A percentile compares a stretch with the other conserved stretches of the same genome.
These are phyloP conservation scores for Hybos culiciformis DNA, from an alignment of 2,888 invertebrate species.

Conservation along the genomic window DNA sequence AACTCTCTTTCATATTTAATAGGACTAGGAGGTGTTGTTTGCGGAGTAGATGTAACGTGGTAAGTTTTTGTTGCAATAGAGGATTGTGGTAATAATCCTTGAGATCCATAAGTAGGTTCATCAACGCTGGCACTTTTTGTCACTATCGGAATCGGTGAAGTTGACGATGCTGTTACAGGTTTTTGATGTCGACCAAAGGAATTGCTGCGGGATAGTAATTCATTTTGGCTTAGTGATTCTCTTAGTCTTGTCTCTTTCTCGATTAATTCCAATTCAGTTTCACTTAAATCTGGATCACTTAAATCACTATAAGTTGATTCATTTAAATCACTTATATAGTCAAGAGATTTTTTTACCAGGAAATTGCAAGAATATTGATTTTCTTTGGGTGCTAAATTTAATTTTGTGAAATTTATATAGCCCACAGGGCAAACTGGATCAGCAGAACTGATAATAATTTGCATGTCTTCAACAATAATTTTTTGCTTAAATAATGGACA, in stretches of 20 bases:
- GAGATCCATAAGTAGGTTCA: slow-evolving; percentile 22
- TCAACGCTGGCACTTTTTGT: slow-evolving; percentile 36
- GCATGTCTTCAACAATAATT: slow-evolving; percentile 72
- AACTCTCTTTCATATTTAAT: slow-evolving; percentile 43
- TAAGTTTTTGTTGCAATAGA: not conserved
- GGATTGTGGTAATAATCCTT: not conserved
- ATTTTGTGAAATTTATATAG: slow-evolving; percentile 74
- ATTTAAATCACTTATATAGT: slow-evolving; percentile 47
- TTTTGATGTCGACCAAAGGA: slow-evolving; percentile 33
- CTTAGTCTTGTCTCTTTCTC: slow-evolving; percentile 37
- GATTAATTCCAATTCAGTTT: slow-evolving; percentile 46
- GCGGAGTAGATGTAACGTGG: slow-evolving; percentile 7
- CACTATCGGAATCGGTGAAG: slow-evolving; percentile 34
- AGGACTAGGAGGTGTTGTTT: slow-evolving; percentile 33
- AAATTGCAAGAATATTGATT: slow-evolving; percentile 25
- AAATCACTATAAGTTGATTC: slow-evolving; percentile 50
- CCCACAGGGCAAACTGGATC: slow-evolving; percentile 92
- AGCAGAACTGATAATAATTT: slow-evolving; percentile 76
- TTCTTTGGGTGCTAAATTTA: slow-evolving; percentile 60
- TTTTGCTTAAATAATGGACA: slow-evolving; percentile 88
- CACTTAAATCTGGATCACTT: slow-evolving; percentile 49
- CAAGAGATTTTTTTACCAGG: slow-evolving; percentile 44
- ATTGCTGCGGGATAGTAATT: slow-evolving; percentile 33
- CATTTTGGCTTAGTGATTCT: slow-evolving; percentile 35
- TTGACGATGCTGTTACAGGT: slow-evolving; percentile 23